These are phyloP conservation scores for Phrixothrix hirtus DNA, from an alignment of 2,888 invertebrate genomes.

Conservation along the genomic window DNA sequence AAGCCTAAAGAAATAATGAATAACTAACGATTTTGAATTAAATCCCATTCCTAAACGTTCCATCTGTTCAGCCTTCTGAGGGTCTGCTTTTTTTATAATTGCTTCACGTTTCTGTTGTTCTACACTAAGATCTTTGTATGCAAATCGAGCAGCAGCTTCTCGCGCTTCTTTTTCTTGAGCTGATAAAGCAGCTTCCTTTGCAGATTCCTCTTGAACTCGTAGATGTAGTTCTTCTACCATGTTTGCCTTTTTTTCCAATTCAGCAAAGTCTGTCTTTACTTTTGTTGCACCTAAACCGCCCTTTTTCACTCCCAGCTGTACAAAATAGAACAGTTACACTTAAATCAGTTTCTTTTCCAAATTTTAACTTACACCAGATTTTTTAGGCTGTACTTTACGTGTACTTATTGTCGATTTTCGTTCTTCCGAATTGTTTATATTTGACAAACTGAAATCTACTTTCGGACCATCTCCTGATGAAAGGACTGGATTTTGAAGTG, in stretches of 20 bases:
- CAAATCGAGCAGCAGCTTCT: conserved; percentile 69
- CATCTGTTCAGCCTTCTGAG: conserved; percentile 82
- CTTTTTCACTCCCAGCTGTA: conserved; percentile 83
- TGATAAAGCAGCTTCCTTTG: conserved; percentile 53
- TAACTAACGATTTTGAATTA: conserved; percentile 58
- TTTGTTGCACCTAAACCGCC: conserved; percentile 92
- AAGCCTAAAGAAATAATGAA: neutral
- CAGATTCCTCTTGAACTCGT: conserved; percentile 54
- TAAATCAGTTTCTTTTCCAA: too few relatives aligned
- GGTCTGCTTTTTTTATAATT: conserved; percentile 72
- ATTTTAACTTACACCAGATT: conserved; percentile 70
- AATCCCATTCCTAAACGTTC: conserved; percentile 95
- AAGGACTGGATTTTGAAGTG: conserved; percentile 1
- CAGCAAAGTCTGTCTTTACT: conserved; percentile 92
- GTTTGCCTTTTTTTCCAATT: conserved; percentile 88
- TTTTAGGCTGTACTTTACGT: conserved; percentile 71
- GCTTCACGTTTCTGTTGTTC: conserved; percentile 74
- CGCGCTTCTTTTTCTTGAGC: conserved; percentile 71
- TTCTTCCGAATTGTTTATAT: conserved; percentile 36
- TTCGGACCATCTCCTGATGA: conserved; percentile 46
- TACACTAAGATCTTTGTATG: conserved; percentile 74
- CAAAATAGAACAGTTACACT: too few relatives aligned
- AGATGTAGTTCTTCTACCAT: conserved; percentile 73
- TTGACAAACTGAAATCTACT: conserved; percentile 43
- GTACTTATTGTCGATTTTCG: conserved; percentile 73